Percentiles rank a stretch among this genome's conserved stretches.
phyloP scores from a whole-genome alignment of 2,113 vertebrate genomes.

The Seriola aureovittata region DNA sequence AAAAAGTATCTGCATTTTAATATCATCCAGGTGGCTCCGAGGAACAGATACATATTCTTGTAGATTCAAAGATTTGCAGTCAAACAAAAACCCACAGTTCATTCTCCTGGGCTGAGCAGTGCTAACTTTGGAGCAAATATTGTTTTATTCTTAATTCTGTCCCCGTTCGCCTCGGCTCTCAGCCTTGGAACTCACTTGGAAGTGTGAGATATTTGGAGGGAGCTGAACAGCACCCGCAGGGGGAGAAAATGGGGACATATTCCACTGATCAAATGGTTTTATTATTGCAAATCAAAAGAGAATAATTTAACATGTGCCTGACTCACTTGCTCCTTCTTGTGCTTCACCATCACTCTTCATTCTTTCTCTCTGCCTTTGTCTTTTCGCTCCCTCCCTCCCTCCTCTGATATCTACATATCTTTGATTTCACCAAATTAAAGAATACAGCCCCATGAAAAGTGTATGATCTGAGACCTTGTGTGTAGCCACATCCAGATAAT shows the following conservation, averaged over 20 bases:
- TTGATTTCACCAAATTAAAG: conserved; percentile 61
- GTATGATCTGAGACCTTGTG: conserved; percentile 24
- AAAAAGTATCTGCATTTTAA: background rate
- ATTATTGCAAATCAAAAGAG: conserved; percentile 65
- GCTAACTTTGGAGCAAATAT: conserved; percentile 52
- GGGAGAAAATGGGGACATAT: conserved; percentile 33
- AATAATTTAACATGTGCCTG: conserved; percentile 68
- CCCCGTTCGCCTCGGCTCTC: conserved; percentile 1
- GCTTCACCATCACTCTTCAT: conserved; percentile 29
- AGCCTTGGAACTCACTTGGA: conserved; percentile 30
- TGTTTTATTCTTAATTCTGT: conserved; percentile 48
- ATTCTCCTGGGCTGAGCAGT: conserved; percentile 29
- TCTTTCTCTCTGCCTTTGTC: conserved; percentile 51
- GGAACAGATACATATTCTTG: conserved; percentile 16
- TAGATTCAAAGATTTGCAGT: conserved; percentile 21
- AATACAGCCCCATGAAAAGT: conserved; percentile 44
- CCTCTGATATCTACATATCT: conserved; percentile 30
- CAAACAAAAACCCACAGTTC: conserved; percentile 14
- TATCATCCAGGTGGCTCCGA: conserved; percentile 8
- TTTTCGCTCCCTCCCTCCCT: conserved; percentile 28
- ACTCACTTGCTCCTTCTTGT: conserved; percentile 9
- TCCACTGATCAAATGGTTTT: conserved; percentile 65
- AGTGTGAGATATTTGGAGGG: conserved; percentile 24
- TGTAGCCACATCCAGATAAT: conserved; percentile 14
- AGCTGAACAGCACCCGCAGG: background rate